A percentile compares a stretch with the other conserved stretches of the same genome.
phyloP scores from a whole-genome alignment of 2,113 vertebrate species.

The Variabilichromis moorii region DNA sequence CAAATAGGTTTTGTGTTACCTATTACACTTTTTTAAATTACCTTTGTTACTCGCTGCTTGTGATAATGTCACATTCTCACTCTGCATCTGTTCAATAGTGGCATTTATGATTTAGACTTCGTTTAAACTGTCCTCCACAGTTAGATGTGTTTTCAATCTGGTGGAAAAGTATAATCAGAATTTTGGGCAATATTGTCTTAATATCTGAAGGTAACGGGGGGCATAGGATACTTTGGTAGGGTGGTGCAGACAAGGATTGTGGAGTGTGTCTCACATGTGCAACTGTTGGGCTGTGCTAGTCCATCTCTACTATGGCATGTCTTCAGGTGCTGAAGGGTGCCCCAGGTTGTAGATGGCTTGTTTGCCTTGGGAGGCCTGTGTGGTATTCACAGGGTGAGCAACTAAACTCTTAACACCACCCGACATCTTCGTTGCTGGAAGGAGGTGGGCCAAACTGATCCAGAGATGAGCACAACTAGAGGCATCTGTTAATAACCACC shows the following conservation, averaged over 20 bases:
- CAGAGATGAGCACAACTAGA: not conserved
- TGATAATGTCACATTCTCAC: not conserved
- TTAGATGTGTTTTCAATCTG: not conserved
- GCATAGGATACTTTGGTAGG: not conserved
- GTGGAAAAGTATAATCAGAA: not conserved
- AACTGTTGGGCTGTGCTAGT: fast-evolving
- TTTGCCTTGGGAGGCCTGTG: not conserved
- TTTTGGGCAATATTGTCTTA: not conserved
- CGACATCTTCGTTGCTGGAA: not conserved
- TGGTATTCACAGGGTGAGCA: not conserved
- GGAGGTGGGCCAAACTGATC: fast-evolving
- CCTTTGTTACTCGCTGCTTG: not conserved
- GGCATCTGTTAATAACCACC: not conserved
- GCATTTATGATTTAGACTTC: not conserved
- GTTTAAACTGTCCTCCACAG: not conserved
- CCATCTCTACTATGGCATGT: fast-evolving
- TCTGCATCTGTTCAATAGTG: not conserved
- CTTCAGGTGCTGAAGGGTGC: not conserved
- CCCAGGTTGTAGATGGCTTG: not conserved
- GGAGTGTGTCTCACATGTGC: not conserved
- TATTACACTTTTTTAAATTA: not conserved
- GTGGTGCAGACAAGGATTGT: fast-evolving
- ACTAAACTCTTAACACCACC: not conserved
- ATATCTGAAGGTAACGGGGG: fast-evolving
- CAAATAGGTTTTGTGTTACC: not conserved